A percentile compares a stretch with the other conserved stretches of the same genome.
phyloP scores from a whole-genome alignment of 53 echinoderm and acorn worm species.

The Henricia sp. region DNA sequence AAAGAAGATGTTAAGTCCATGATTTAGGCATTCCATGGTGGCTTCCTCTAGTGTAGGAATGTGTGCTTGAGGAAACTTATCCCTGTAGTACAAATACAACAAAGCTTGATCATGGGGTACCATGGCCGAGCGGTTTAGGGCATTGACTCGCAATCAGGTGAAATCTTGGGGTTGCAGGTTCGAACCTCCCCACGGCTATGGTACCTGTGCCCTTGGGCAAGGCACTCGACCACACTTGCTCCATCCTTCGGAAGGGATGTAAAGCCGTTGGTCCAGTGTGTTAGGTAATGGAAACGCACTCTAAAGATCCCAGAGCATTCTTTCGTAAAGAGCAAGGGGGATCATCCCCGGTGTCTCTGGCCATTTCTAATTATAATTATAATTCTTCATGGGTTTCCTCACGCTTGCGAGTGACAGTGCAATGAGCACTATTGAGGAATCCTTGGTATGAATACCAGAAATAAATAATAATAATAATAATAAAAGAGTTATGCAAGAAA shows the following conservation, averaged over 20 bases:
- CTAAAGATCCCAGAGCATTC: too few species aligned
- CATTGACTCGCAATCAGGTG: background rate
- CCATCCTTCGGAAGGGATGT: background rate
- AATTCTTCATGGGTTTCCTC: too few species aligned
- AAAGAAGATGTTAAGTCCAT: constrained; percentile 86
- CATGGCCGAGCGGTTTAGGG: background rate
- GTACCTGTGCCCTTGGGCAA: background rate
- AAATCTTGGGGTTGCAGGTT: background rate
- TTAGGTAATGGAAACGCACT: too few species aligned
- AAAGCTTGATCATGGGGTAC: background rate
- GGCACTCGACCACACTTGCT: background rate
- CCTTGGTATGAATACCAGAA: too few species aligned
- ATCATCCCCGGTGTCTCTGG: too few species aligned
- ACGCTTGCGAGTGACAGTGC: too few species aligned
- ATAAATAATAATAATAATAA: too few species aligned
- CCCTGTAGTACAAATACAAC: constrained; percentile 11
- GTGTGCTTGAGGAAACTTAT: constrained; percentile 58
- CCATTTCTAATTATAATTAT: too few species aligned
- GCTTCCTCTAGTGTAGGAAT: constrained; percentile 89
- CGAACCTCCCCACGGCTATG: background rate
- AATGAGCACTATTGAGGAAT: too few species aligned
- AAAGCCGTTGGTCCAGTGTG: too few species aligned
- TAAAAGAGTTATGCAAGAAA: too few species aligned
- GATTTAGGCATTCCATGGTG: constrained; percentile 65
- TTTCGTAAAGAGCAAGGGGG: too few species aligned